Conservation (phyloP, 1,140 invertebrate genomes). For the Saccostrea echinata region DNA sequence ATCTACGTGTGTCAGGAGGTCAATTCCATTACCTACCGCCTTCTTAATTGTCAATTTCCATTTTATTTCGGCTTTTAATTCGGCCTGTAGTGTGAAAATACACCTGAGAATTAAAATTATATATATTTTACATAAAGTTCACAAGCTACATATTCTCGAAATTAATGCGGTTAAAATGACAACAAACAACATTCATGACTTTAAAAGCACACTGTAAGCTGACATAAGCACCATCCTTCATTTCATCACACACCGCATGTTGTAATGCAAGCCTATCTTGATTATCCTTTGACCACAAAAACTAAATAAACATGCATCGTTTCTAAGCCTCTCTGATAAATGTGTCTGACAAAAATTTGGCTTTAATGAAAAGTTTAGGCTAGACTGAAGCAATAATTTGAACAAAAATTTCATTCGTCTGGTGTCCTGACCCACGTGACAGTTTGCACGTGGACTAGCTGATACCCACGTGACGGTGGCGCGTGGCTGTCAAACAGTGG, state of each 20-base stretch:
- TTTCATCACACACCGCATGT: background rate
- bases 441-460: conserved; percentile 5
- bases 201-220: background rate
- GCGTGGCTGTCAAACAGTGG: conserved; percentile 28
- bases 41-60: conserved; percentile 36
- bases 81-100: conserved; percentile 45
- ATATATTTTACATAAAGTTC: conserved; percentile 12
- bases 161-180: conserved; percentile 25
- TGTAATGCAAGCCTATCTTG: background rate
- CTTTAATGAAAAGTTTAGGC: background rate
- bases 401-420: no score
- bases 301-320: background rate
- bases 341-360: no score
- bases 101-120: conserved; percentile 45
- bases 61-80: conserved; percentile 42
- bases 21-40: background rate
- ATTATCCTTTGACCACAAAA: background rate
- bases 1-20: conserved; percentile 3
- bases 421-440: background rate
- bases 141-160: background rate
- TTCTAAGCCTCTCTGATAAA: background rate
- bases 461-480: background rate
- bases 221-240: background rate
- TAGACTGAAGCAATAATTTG: background rate
- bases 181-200: background rate